Percentiles rank a stretch among this genome's conserved stretches.
These are phyloP conservation scores for Galbula dea DNA, from an alignment of 2,113 vertebrate species.

Conservation along the genomic window DNA sequence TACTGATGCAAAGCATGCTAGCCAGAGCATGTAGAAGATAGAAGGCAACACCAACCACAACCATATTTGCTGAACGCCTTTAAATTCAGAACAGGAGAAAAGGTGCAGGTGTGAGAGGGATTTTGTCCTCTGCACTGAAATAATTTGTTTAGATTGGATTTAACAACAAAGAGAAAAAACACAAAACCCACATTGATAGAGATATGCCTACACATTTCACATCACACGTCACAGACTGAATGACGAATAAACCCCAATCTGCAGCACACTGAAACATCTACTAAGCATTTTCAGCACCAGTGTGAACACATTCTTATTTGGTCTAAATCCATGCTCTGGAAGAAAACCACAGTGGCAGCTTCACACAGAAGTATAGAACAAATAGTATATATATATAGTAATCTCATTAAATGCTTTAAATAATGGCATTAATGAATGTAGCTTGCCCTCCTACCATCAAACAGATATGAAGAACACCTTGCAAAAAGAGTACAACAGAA, in stretches of 20 bases:
- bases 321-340: background rate
- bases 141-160: background rate
- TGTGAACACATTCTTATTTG: background rate
- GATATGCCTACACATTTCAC: background rate
- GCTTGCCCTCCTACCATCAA: background rate
- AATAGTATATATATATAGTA: background rate
- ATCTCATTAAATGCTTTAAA: background rate
- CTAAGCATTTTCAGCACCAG: background rate
- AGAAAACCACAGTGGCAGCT: background rate
- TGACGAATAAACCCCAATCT: background rate
- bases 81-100: background rate
- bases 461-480: background rate
- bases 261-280: background rate
- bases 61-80: background rate
- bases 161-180: background rate
- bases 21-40: fast-evolving
- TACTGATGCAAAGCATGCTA: fast-evolving
- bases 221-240: background rate
- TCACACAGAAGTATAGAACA: background rate
- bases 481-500: background rate
- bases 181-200: background rate
- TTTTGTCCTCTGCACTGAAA: background rate
- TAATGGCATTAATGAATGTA: background rate
- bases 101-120: background rate
- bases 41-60: background rate